A percentile compares a stretch with the other conserved stretches of the same genome.
phyloP scores from a whole-genome alignment of 2,888 invertebrate species.

The Pterostichus madidus region DNA sequence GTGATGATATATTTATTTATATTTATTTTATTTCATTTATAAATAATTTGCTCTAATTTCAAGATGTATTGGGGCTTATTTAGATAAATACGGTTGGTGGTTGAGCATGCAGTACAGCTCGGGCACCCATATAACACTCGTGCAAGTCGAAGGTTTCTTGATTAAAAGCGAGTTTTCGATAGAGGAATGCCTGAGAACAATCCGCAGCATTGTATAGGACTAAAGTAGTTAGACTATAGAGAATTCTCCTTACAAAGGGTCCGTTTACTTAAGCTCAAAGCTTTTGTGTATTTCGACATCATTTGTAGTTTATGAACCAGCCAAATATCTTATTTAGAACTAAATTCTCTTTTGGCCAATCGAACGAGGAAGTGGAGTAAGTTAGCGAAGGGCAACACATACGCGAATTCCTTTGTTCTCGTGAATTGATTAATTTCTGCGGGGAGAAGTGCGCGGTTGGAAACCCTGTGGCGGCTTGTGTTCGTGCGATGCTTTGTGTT shows the following conservation, averaged over 20 bases:
- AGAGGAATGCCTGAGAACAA: constrained; percentile 53
- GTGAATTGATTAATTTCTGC: constrained; percentile 31
- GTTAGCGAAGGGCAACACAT: constrained; percentile 8
- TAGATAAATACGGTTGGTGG: neutral
- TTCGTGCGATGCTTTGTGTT: constrained; percentile 13
- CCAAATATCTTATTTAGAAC: constrained; percentile 60
- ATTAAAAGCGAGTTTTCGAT: constrained; percentile 56
- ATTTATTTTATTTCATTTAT: no score
- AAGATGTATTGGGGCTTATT: neutral
- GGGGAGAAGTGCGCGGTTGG: neutral
- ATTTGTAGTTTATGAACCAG: constrained; percentile 61
- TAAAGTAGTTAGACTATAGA: constrained; percentile 47
- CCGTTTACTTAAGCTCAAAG: constrained; percentile 53
- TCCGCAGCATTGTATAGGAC: constrained; percentile 36
- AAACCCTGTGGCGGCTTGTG: neutral
- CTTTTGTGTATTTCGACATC: constrained; percentile 58
- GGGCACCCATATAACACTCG: constrained; percentile 16
- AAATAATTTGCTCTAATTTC: neutral
- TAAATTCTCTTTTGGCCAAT: constrained; percentile 54
- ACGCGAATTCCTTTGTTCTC: constrained; percentile 36
- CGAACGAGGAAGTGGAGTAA: constrained; percentile 29
- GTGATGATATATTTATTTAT: no score
- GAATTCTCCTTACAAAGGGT: constrained; percentile 49
- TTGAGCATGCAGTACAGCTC: neutral
- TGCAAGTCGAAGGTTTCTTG: constrained; percentile 41